phyloP scores from a whole-genome alignment of 2,113 vertebrate genomes.

The Ornithorhynchus anatinus region DNA sequence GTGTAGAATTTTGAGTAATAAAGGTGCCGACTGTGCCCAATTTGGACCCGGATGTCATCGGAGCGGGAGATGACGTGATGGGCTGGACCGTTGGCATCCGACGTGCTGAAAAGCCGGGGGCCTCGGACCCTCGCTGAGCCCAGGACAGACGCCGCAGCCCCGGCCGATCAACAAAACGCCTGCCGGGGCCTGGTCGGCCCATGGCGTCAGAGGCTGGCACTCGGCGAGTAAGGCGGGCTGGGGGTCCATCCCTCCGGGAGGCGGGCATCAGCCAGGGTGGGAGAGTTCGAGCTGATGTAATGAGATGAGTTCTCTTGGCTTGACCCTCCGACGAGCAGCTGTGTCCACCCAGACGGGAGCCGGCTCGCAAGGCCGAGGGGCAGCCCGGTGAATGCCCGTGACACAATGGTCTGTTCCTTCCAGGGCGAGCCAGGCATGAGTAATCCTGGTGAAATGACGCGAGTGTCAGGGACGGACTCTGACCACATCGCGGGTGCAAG shows the following conservation, averaged over 20 bases:
- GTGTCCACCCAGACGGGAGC: background rate
- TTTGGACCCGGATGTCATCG: background rate
- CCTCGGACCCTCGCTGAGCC: rapidly evolving
- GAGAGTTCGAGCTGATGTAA: slow-evolving; percentile 41
- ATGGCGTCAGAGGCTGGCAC: background rate
- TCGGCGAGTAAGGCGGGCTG: background rate
- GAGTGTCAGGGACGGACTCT: background rate
- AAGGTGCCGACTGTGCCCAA: background rate
- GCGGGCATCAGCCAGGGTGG: background rate
- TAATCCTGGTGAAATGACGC: slow-evolving; percentile 10
- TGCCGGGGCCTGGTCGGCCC: background rate
- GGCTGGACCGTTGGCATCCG: background rate
- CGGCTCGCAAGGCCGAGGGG: rapidly evolving
- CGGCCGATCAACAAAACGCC: background rate
- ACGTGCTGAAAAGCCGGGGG: background rate
- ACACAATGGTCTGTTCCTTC: background rate
- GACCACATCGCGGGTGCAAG: background rate
- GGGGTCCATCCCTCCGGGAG: background rate
- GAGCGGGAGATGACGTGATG: background rate
- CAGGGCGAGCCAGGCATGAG: slow-evolving; percentile 26
- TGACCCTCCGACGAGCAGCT: slow-evolving; percentile 17
- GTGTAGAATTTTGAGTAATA: background rate
- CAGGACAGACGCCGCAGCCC: rapidly evolving
- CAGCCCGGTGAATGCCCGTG: background rate
- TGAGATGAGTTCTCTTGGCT: background rate